Evolutionary conservation across 1,140 invertebrate species (phyloP), one percentile per base, ranked within the genome.

Genomic region (Drosophila sp.): DNA sequence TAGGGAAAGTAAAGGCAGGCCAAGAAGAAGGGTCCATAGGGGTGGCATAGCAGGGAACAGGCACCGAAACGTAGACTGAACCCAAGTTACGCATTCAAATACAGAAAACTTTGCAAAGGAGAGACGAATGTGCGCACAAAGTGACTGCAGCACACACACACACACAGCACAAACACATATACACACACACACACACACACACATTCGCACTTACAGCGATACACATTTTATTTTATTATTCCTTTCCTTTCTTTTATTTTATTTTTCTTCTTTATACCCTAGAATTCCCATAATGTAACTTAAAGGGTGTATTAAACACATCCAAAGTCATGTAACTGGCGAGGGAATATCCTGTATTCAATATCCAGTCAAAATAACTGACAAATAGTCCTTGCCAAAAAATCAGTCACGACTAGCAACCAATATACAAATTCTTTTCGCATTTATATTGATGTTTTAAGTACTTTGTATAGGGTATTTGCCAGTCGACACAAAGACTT

Each of bases 141-240:
- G 57, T 60, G 57, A 57, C 62, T 44, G 68, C 70, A 72, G 72
- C 60, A 50, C 23, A 27, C 8, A 50, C 10, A 75, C 54, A 69
- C 8, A 47, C 29, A 33, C 47, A 74, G 41, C 29, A 62, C 64
- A 72, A 54, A 69, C 66, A 76, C 72, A 41, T 47, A 76, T 57
- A 41, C 56, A 62, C 47, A 58, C 56, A 66, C 33, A 70, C 56
- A 56, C 63, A 71, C 33, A 57, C 72, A 69, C 55, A 57, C 27
- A 74, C 60, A 44, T 6, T 47, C 56, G 40, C 62, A 80, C 69
- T 60, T 50, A 64, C 71, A 81, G 70, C 83, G 82, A 86, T 84
- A 89, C 80, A 87, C 80, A 89, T 87, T 87, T 86, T 89, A 87
- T 87, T 89, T 83, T 87, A 87, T 87, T 87, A 89, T 87, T 87